Evolutionary conservation across 2,888 invertebrate species (phyloP), one percentile per base, ranked within the genome.

Genomic region (Hetaerina titia): DNA sequence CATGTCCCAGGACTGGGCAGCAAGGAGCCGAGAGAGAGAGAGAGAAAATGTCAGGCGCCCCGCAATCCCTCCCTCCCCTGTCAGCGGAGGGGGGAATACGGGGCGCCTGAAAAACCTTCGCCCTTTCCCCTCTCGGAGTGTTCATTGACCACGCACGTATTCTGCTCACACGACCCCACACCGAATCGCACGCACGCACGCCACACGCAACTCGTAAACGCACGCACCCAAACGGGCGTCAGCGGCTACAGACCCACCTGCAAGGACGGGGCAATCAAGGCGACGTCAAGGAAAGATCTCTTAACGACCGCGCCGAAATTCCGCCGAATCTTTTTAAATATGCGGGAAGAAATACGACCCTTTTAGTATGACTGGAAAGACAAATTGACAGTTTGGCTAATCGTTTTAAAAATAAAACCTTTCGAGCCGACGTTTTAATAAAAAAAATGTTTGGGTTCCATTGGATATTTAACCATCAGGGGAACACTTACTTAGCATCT

Each of bases 301-400:
- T 69, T 69, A 69, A 69, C 69, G 69, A 69, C 22, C 69, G 69
- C 69, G 22, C 17, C 69, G 69, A 69, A 69, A 69, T 69, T 69
- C 69, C 69, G n/a, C 19, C n/a, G 69, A 69, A 69, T n/a, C 69
- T 69, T 69, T 69, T 69, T 5, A 5, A 69, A n/a, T n/a, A 7
- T 69, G 69, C 69, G 22, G n/a, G n/a, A 69, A 69, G 22, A 69
- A 22, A 69, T 69, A 22, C 69, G n/a, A 69, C 69, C 69, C 69
- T 69, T 69, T 69, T 69, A 69, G 69, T n/a, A 69, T 22, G 69
- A 69, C 69, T 69, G 69, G 69, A n/a, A n/a, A 69, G 69, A 69
- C 69, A 69, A 69, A 69, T 69, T n/a, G 69, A 69, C 22, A n/a
- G 69, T 69, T n/a, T 19, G 22, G 69, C 69, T 69, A 69, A 69